Conservation (phyloP, 2,113 vertebrate species). For the Heterocephalus glaber region DNA sequence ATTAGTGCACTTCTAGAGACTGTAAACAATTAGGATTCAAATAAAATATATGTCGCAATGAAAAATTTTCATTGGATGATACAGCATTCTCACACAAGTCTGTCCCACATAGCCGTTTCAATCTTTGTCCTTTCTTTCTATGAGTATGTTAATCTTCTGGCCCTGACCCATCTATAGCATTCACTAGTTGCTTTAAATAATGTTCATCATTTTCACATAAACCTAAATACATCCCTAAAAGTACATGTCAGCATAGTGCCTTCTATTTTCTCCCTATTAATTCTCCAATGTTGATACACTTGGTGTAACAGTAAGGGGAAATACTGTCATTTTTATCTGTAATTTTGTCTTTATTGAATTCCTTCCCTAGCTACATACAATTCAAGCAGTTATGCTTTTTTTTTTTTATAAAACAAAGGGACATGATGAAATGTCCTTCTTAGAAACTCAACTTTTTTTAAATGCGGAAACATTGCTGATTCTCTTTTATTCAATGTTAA, state of each 20-base stretch:
- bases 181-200: conserved; percentile 38
- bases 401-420: conserved; percentile 46
- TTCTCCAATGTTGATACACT: background rate
- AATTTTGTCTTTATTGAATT: conserved; percentile 16
- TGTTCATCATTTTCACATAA: conserved; percentile 14
- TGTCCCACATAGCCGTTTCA: background rate
- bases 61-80: conserved; percentile 42
- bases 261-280: background rate
- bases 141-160: conserved; percentile 9
- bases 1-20: conserved; percentile 52
- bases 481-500: conserved; percentile 36
- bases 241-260: background rate
- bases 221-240: background rate
- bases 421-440: background rate
- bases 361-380: background rate
- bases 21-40: conserved; percentile 73
- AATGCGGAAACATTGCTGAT: conserved; percentile 1
- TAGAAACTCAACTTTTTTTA: background rate
- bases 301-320: background rate
- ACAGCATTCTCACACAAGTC: conserved; percentile 32
- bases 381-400: background rate
- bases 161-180: background rate
- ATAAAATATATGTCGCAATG: conserved; percentile 66
- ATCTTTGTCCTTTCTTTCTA: conserved; percentile 16
- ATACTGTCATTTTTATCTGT: background rate